Evolutionary conservation across 2,888 invertebrate species (phyloP).

Genomic region (Cephus sareptanus): DNA sequence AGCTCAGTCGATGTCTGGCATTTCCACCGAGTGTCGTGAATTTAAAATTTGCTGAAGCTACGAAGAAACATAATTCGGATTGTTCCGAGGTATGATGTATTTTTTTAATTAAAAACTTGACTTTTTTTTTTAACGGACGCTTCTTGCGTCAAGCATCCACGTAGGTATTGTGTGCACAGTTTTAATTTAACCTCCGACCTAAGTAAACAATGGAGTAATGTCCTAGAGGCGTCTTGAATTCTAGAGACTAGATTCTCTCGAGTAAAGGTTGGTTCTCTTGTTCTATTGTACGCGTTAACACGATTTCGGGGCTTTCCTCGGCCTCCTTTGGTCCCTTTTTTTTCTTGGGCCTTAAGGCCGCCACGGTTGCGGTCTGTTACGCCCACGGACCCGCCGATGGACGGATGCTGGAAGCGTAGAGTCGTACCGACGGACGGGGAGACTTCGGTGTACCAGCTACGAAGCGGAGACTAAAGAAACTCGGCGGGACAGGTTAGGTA

Average conservation of each 20-base stretch:
- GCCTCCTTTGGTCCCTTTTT: not conserved
- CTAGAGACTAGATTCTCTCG: not conserved
- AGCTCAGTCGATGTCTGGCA: not conserved
- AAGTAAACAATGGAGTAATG: not conserved
- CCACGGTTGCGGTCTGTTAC: slow-evolving; percentile 26
- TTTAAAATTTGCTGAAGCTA: not conserved
- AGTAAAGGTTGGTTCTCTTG: not conserved
- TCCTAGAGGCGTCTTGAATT: not conserved
- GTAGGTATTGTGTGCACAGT: not conserved
- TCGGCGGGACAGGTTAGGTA: slow-evolving; percentile 51
- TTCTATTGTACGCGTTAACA: slow-evolving; percentile 11
- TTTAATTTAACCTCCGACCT: not conserved
- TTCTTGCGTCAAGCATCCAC: not conserved
- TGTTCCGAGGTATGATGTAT: not conserved
- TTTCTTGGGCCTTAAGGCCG: slow-evolving; percentile 11
- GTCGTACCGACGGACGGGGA: not conserved
- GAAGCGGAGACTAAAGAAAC: slow-evolving; percentile 45
- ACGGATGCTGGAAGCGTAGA: not conserved
- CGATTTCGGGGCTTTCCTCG: slow-evolving; percentile 1
- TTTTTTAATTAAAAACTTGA: not conserved
- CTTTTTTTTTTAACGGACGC: not conserved
- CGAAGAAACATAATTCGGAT: not conserved
- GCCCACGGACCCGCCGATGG: slow-evolving; percentile 10
- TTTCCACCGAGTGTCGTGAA: not conserved
- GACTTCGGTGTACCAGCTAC: slow-evolving; percentile 10